Evolutionary conservation across 2,888 invertebrate genomes (phyloP).

Genomic region (Hirtodrosophila cameraria): DNA sequence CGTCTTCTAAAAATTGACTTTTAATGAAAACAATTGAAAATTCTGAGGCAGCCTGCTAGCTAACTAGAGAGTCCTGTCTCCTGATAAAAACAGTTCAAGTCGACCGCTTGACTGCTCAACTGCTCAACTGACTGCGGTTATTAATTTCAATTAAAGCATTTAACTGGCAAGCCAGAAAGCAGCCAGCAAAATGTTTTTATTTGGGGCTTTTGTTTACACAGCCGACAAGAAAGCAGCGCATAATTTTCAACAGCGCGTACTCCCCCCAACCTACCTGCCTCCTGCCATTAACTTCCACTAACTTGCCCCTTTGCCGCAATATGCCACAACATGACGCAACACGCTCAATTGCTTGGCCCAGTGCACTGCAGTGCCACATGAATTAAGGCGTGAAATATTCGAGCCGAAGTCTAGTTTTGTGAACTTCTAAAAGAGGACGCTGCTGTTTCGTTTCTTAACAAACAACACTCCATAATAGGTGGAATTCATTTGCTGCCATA

Average conservation of each 20-base stretch:
- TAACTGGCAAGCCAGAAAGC: slow-evolving; percentile 70
- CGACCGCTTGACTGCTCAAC: slow-evolving; percentile 20
- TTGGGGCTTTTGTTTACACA: slow-evolving; percentile 68
- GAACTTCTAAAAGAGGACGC: slow-evolving; percentile 16
- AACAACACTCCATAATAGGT: no score
- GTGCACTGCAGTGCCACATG: slow-evolving; percentile 46
- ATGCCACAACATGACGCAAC: not conserved
- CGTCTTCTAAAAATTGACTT: slow-evolving; percentile 69
- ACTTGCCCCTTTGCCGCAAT: no score
- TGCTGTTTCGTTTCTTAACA: no score
- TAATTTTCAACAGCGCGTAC: slow-evolving; percentile 43
- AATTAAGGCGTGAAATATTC: slow-evolving; percentile 77
- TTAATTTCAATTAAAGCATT: slow-evolving; percentile 82
- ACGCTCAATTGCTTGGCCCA: slow-evolving; percentile 36
- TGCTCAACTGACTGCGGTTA: slow-evolving; percentile 72
- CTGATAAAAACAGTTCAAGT: slow-evolving; percentile 16
- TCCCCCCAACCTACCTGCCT: not conserved
- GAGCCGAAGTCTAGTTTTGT: slow-evolving; percentile 35
- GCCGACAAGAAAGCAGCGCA: slow-evolving; percentile 54
- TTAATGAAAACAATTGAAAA: slow-evolving; percentile 81
- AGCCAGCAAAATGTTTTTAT: slow-evolving; percentile 61
- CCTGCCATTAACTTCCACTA: not conserved
- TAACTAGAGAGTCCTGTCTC: not conserved
- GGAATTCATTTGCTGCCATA: no score
- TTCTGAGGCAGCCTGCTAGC: slow-evolving; percentile 37